These are phyloP conservation scores for Falco rusticolus DNA, from an alignment of 2,797 vertebrate species.

Conservation along the genomic window DNA sequence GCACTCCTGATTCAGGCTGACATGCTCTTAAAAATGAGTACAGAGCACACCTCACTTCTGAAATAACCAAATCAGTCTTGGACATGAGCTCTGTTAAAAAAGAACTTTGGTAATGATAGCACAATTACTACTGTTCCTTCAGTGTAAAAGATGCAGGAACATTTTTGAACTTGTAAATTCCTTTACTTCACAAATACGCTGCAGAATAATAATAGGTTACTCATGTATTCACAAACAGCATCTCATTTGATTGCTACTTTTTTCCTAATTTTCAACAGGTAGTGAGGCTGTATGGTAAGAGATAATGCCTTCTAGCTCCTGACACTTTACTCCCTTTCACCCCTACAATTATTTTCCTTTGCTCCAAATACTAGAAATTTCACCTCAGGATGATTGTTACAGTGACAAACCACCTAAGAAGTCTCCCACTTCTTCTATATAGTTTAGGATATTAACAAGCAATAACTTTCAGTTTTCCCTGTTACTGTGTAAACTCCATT, in stretches of 20 bases:
- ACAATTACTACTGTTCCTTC: constrained; percentile 8
- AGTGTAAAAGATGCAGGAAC: not conserved
- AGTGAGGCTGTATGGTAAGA: not conserved
- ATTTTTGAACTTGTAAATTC: not conserved
- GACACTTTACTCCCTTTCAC: not conserved
- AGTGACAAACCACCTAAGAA: not conserved
- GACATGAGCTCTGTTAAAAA: not conserved
- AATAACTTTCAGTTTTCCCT: not conserved
- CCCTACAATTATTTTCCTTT: not conserved
- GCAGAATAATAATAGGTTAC: not conserved
- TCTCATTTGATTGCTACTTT: not conserved
- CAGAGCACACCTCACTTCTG: not conserved
- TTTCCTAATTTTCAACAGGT: not conserved
- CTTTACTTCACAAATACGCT: not conserved
- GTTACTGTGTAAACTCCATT: not conserved
- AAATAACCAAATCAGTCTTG: constrained; percentile 10
- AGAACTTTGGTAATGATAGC: not conserved
- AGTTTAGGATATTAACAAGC: not conserved
- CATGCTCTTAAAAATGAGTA: not conserved
- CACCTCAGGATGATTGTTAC: not conserved
- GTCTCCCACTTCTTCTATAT: not conserved
- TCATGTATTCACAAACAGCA: not conserved
- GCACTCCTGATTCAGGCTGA: constrained; percentile 22
- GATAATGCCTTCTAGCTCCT: not conserved
- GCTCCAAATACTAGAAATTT: not conserved